A percentile compares a stretch with the other conserved stretches of the same genome.
phyloP scores from a whole-genome alignment of 2,797 vertebrate genomes.

The Sorex maritimensis region DNA sequence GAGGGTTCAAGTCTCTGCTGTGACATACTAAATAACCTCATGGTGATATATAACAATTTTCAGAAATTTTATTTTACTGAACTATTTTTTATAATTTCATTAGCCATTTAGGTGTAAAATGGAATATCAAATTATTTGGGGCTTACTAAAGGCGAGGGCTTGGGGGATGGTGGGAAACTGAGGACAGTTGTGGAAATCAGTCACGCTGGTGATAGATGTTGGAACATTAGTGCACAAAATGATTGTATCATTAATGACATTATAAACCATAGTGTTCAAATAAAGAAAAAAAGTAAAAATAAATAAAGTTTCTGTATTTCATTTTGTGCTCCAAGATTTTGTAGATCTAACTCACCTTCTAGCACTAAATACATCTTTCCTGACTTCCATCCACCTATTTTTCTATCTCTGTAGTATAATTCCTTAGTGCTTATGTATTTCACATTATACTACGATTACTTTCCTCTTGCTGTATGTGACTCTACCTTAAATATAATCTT shows the following conservation, averaged over 20 bases:
- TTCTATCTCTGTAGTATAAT: not conserved
- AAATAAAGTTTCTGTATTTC: not conserved
- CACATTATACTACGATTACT: not conserved
- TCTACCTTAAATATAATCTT: slow-evolving; percentile 6
- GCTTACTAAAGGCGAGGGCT: too few species aligned
- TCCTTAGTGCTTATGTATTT: not conserved
- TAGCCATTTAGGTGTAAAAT: too few species aligned
- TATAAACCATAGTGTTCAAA: not conserved
- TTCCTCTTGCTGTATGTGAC: slow-evolving; percentile 1
- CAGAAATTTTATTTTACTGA: too few species aligned
- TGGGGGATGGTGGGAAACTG: too few species aligned
- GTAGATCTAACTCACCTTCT: not conserved
- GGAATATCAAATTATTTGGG: too few species aligned
- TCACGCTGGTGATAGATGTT: too few species aligned
- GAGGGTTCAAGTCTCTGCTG: not conserved
- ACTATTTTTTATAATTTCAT: too few species aligned
- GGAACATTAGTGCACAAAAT: too few species aligned
- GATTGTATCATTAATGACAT: not conserved
- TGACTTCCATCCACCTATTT: not conserved
- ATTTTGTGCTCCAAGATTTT: slow-evolving; percentile 29
- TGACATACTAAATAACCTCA: too few species aligned
- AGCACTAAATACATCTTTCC: not conserved
- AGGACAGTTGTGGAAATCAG: too few species aligned
- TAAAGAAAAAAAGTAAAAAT: slow-evolving; percentile 9
- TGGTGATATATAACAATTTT: too few species aligned